Base-by-base conservation (phyloP, 1,140 invertebrate genomes). In the Ditylenchus dipsaci region DNA sequence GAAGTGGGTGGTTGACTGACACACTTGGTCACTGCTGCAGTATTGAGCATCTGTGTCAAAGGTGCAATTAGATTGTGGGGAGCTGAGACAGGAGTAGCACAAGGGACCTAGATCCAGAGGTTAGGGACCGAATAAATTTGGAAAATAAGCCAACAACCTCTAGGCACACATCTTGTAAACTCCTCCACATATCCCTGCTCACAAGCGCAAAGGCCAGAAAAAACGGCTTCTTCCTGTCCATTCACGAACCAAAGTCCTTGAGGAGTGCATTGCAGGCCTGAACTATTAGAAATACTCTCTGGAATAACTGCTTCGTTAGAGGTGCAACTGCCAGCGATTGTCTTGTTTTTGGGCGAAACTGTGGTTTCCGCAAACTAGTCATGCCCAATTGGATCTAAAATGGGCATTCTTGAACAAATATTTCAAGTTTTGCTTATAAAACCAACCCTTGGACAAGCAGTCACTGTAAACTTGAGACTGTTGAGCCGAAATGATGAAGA, bases 401-500 rank as follows among this genome's bases (percentile, higher is more conserved):
- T 53, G 23, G 15, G 49, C 11, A 26, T 53, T 53, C 8, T 53
- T 17, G 15, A 53, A n/a, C n/a, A n/a, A n/a, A n/a, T n/a, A n/a
- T n/a, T n/a, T n/a, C n/a, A n/a, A n/a, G 33, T 38, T 38, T 5
- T 38, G 3, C 3, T 38, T 11, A 38, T 53, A 21, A 1, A 53
- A 33, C 27, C n/a, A 61, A 61, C 59, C 59, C n/a, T 19, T 61
- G 59, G n/a, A 61, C 59, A 61, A 30, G 59, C 59, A 33, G 59
- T 61, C 38, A 61, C 59, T 8, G 59, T 61, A 61, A 61, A 30
- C 3, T 30, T 19, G n/a, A 61, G 38, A 61, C 29, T 61, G 3
- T 43, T 61, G 29, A 61, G n/a, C n/a, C 38, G 59, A 30, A 61
- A 43, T 3, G 21, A 61, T 1, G 59, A 61, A 26, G 27, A 30